phyloP scores from a whole-genome alignment of 2,113 vertebrate species.

The Vimba vimba region DNA sequence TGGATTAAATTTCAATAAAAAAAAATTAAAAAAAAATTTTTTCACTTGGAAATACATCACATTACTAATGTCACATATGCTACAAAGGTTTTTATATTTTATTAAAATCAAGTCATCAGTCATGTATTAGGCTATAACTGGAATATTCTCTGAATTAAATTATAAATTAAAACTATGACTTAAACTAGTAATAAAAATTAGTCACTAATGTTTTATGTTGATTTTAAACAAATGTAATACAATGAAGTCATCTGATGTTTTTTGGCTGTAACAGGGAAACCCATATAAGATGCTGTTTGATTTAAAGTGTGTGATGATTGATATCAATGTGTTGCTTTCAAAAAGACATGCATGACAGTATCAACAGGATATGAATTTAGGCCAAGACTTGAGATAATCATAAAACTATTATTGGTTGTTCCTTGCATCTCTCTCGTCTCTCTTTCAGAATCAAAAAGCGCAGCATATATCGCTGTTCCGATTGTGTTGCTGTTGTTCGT shows the following conservation, averaged over 20 bases:
- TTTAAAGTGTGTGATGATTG: not conserved
- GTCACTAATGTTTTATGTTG: too few relatives aligned
- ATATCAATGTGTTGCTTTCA: not conserved
- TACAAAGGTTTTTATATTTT: not conserved
- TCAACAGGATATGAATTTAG: not conserved
- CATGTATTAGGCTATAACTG: not conserved
- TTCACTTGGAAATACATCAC: too few relatives aligned
- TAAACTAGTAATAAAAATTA: too few relatives aligned
- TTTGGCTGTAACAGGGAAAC: not conserved
- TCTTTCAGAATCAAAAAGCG: conserved; percentile 14
- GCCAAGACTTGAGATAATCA: not conserved
- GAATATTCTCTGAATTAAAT: not conserved
- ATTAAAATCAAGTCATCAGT: not conserved
- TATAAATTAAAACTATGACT: too few relatives aligned
- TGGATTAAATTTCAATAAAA: too few relatives aligned
- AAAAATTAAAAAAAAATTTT: too few relatives aligned
- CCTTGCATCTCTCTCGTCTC: not conserved
- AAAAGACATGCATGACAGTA: not conserved
- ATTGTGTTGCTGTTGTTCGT: conserved; percentile 55
- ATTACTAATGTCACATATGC: not conserved
- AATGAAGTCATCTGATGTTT: not conserved
- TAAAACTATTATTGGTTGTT: not conserved
- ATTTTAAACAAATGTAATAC: not conserved
- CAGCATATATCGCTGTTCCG: conserved; percentile 23
- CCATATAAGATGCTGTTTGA: not conserved